Evolutionary conservation across 2,113 vertebrate species (phyloP).

Genomic region (Tretioscincus oriximinensis): DNA sequence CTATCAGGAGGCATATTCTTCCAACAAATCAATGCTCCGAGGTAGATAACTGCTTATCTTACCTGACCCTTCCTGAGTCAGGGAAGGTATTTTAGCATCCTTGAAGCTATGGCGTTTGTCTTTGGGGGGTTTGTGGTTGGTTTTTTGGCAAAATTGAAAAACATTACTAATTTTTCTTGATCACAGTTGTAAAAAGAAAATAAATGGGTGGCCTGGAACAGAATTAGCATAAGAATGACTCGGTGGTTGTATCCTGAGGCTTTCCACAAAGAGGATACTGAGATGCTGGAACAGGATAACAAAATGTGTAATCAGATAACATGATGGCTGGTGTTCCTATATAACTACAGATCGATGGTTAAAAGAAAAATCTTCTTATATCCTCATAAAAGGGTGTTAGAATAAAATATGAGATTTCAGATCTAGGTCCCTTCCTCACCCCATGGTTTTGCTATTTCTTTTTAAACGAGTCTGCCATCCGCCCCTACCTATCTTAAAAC

Average conservation of each 20-base stretch:
- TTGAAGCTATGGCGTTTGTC: conserved; percentile 26
- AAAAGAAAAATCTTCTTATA: too few relatives aligned
- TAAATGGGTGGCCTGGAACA: conserved; percentile 24
- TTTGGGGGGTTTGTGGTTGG: conserved; percentile 16
- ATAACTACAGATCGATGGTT: neutral
- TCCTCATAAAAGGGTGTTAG: too few relatives aligned
- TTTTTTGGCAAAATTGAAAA: conserved; percentile 39
- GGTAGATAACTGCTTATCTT: conserved; percentile 38
- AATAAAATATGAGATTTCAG: too few relatives aligned
- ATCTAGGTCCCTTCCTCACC: too few relatives aligned
- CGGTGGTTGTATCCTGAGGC: conserved; percentile 19
- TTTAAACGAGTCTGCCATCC: too few relatives aligned
- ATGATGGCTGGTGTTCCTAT: neutral
- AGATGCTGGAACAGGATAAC: conserved; percentile 3
- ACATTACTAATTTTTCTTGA: conserved; percentile 43
- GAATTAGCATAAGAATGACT: conserved; percentile 32
- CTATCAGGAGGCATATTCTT: conserved; percentile 11
- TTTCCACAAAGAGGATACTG: conserved; percentile 19
- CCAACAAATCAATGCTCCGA: conserved; percentile 23
- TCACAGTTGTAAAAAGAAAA: neutral
- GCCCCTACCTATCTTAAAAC: too few relatives aligned
- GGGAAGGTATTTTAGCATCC: conserved; percentile 33
- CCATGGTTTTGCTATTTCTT: too few relatives aligned
- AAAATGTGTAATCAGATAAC: conserved; percentile 15
- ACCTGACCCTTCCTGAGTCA: conserved; percentile 18